Evolutionary conservation across 2,888 invertebrate species (phyloP).

Genomic region (Watsonalla cultraria): DNA sequence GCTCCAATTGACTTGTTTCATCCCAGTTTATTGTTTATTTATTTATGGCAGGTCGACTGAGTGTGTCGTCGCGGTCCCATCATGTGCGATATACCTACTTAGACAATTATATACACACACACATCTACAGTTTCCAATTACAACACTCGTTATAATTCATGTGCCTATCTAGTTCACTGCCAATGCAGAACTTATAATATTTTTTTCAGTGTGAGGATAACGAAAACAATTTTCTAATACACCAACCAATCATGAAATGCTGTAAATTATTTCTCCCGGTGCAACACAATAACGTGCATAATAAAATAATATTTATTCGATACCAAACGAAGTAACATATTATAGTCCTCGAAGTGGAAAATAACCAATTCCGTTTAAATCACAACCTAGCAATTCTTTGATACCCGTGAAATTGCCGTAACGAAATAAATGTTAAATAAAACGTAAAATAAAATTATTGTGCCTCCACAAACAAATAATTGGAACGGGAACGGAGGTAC

Average conservation of each 20-base stretch:
- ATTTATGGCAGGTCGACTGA: conserved; percentile 46
- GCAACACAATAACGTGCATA: conserved; percentile 64
- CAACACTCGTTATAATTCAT: no score
- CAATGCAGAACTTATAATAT: no score
- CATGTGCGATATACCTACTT: background rate
- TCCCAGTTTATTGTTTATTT: conserved; percentile 73
- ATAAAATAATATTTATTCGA: conserved; percentile 70
- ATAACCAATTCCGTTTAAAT: conserved; percentile 77
- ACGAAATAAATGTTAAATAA: conserved; percentile 79
- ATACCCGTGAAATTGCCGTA: conserved; percentile 79
- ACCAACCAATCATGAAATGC: conserved; percentile 18
- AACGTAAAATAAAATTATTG: conserved; percentile 79
- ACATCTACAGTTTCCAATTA: no score
- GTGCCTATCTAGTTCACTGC: no score
- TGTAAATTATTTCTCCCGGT: conserved; percentile 45
- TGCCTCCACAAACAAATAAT: conserved; percentile 78
- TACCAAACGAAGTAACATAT: conserved; percentile 50
- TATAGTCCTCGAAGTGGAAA: conserved; percentile 69
- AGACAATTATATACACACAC: no score
- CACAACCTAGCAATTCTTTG: conserved; percentile 77
- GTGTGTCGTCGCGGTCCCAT: conserved; percentile 9
- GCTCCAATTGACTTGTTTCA: conserved; percentile 72
- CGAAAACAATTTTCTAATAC: background rate
- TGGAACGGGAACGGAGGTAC: conserved; percentile 66
- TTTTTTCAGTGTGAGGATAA: background rate